Conservation (phyloP, 2,888 invertebrate genomes). For the Leptura quadrifasciata region DNA sequence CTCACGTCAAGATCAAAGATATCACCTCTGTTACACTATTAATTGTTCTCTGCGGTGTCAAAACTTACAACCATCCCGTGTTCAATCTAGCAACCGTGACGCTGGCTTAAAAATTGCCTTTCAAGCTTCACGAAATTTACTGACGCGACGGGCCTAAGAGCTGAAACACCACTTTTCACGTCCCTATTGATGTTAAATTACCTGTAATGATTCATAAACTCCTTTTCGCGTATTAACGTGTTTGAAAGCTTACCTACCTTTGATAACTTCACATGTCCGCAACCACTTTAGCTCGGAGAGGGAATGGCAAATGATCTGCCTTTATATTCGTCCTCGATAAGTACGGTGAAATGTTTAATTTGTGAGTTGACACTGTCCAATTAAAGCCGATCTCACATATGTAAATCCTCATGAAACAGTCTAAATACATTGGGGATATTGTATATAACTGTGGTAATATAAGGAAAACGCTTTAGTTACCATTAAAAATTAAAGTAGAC, state of each 20-base stretch:
- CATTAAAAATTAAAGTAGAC: no score
- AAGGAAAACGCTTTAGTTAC: no score
- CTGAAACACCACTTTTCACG: not conserved
- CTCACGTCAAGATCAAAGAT: not conserved
- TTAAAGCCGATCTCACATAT: not conserved
- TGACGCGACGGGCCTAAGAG: conserved; percentile 1
- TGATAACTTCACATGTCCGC: not conserved
- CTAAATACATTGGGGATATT: not conserved
- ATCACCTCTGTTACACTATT: not conserved
- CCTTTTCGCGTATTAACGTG: not conserved
- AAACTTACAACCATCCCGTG: not conserved
- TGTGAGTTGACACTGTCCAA: not conserved
- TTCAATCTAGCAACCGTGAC: not conserved
- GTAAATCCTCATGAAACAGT: no score
- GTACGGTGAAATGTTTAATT: not conserved
- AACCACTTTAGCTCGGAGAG: not conserved
- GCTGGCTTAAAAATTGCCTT: not conserved
- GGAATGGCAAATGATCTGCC: not conserved
- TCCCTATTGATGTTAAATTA: not conserved
- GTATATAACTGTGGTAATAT: not conserved
- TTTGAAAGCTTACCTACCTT: not conserved
- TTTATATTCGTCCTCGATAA: not conserved
- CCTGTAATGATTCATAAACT: conserved; percentile 1
- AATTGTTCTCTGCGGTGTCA: conserved; percentile 7
- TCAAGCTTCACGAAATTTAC: not conserved